Evolutionary conservation across 2,888 invertebrate species (phyloP).

Genomic region (Melolontha melolontha): DNA sequence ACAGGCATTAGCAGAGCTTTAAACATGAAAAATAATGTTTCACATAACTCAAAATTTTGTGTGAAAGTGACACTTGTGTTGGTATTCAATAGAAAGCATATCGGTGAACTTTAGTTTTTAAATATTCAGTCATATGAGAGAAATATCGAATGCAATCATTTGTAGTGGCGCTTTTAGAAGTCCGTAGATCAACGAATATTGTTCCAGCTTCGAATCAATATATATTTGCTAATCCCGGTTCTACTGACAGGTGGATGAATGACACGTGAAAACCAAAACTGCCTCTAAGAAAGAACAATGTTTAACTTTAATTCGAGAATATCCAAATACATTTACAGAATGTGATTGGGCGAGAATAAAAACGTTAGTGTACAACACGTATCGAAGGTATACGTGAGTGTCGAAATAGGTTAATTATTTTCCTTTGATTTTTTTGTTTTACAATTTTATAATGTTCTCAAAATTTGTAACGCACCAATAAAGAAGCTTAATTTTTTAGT

Average conservation of each 20-base stretch:
- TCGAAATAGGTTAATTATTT: too few relatives aligned
- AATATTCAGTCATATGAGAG: conserved; percentile 40
- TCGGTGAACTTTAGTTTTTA: conserved; percentile 49
- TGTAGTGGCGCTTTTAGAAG: conserved; percentile 41
- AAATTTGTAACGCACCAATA: too few relatives aligned
- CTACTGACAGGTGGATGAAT: conserved; percentile 43
- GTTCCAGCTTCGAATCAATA: conserved; percentile 22
- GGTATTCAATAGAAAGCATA: conserved; percentile 50
- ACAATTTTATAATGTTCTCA: too few relatives aligned
- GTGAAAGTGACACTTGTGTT: conserved; percentile 45
- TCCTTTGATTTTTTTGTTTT: too few relatives aligned
- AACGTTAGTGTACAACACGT: too few relatives aligned
- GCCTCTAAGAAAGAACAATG: too few relatives aligned
- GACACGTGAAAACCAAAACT: too few relatives aligned
- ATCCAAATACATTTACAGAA: too few relatives aligned
- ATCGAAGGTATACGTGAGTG: too few relatives aligned
- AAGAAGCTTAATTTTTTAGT: too few relatives aligned
- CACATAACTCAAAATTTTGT: conserved; percentile 43
- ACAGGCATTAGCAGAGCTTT: conserved; percentile 17
- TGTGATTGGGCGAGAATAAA: too few relatives aligned
- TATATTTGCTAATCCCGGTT: conserved; percentile 44
- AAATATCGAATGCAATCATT: conserved; percentile 26
- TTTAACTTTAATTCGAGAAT: too few relatives aligned
- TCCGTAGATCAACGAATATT: conserved; percentile 28
- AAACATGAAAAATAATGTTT: not conserved